Evolutionary conservation across 1,140 invertebrate species (phyloP).

Genomic region (Dufourea novaeangliae): DNA sequence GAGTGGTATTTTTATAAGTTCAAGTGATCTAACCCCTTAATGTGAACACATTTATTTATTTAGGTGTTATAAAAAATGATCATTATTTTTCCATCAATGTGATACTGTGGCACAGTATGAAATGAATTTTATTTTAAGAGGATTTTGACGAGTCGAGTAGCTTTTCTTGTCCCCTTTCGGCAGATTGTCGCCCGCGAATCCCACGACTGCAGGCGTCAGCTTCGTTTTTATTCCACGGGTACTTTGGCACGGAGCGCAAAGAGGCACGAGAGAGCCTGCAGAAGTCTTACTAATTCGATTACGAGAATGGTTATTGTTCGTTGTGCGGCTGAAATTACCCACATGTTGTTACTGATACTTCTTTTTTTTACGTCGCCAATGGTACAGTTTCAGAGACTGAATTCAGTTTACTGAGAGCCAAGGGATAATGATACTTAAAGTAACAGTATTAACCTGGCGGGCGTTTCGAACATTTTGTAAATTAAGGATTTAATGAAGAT

Average conservation of each 20-base stretch:
- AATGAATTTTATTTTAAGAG: too few relatives aligned
- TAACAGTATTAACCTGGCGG: too few relatives aligned
- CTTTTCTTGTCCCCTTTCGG: background rate
- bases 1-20: too few relatives aligned
- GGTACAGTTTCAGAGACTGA: background rate
- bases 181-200: background rate
- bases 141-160: background rate
- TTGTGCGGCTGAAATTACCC: background rate
- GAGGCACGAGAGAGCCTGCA: background rate
- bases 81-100: too few relatives aligned
- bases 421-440: background rate
- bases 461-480: too few relatives aligned
- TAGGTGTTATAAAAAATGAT: too few relatives aligned
- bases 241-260: background rate
- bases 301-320: slow-evolving; percentile 10
- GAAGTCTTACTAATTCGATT: slow-evolving; percentile 19
- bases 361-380: background rate
- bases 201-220: background rate
- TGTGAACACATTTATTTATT: too few relatives aligned
- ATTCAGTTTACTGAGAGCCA: background rate
- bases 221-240: background rate
- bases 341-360: background rate
- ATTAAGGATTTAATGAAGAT: too few relatives aligned
- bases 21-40: too few relatives aligned
- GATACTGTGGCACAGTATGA: too few relatives aligned